Percentiles rank a stretch among this genome's conserved stretches.
These are phyloP conservation scores for Drepana arcuata DNA, from an alignment of 1,140 invertebrate genomes.

Conservation along the genomic window DNA sequence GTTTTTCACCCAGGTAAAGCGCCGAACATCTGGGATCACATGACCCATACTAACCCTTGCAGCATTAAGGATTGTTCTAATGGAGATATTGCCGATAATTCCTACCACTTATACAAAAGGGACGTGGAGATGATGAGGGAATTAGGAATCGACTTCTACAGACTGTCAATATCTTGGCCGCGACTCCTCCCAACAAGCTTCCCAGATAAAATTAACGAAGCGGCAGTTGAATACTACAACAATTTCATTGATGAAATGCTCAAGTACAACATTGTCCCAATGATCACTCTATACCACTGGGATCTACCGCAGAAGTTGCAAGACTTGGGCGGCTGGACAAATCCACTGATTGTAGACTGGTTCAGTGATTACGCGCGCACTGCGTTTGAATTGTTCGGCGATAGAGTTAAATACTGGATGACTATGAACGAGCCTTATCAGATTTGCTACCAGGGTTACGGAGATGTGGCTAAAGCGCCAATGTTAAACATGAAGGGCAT, in stretches of 20 bases:
- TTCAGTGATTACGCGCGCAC: constrained; percentile 74
- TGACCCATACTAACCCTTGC: constrained; percentile 9
- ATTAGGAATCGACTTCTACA: constrained; percentile 11
- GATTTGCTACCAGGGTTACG: constrained; percentile 72
- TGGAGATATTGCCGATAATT: constrained; percentile 9
- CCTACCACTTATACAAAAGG: constrained; percentile 10
- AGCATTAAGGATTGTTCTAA: constrained; percentile 9
- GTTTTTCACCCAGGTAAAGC: constrained; percentile 10
- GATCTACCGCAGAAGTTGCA: constrained; percentile 74
- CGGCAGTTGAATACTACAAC: constrained; percentile 75
- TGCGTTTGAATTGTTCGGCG: constrained; percentile 71
- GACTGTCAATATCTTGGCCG: constrained; percentile 13
- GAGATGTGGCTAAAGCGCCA: constrained; percentile 61
- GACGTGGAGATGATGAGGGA: constrained; percentile 14
- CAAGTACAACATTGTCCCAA: constrained; percentile 67
- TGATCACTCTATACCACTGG: constrained; percentile 78
- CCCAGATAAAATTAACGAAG: constrained; percentile 64
- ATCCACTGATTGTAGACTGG: constrained; percentile 72
- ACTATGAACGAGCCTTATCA: constrained; percentile 79
- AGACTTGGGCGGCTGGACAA: constrained; percentile 75
- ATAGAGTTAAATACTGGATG: constrained; percentile 74
- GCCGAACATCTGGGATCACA: constrained; percentile 9
- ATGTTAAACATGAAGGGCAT: constrained; percentile 64
- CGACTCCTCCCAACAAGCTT: constrained; percentile 34
- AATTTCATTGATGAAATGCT: constrained; percentile 73